Conservation (phyloP, 1,140 invertebrate genomes). For the Choristoneura fumiferana region DNA sequence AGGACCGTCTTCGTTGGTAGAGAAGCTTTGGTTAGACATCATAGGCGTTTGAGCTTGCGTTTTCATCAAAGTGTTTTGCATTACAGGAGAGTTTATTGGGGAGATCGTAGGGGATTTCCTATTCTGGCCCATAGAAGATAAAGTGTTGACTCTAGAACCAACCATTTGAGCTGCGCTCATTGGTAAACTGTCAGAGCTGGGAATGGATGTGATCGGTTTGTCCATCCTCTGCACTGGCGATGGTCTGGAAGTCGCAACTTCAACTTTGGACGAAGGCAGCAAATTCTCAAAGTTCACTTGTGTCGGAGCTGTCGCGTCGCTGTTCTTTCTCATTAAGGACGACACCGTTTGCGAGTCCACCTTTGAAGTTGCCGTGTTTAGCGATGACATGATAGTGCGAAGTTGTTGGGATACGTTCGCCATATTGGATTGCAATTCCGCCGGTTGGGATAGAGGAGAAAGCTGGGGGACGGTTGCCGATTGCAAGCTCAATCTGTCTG, state of each 20-base stretch:
- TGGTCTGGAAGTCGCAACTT: constrained; percentile 59
- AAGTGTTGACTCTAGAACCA: constrained; percentile 61
- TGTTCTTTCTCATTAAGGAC: constrained; percentile 60
- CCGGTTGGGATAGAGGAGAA: constrained; percentile 84
- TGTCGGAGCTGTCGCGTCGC: constrained; percentile 66
- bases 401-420: constrained; percentile 84
- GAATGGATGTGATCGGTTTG: constrained; percentile 46
- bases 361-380: constrained; percentile 73
- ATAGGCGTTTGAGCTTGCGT: constrained; percentile 63
- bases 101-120: constrained; percentile 65
- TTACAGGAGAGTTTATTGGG: constrained; percentile 65
- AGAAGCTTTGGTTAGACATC: constrained; percentile 51
- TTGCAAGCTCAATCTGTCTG: constrained; percentile 57
- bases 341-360: constrained; percentile 56
- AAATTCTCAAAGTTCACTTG: constrained; percentile 77
- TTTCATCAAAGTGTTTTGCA: constrained; percentile 61
- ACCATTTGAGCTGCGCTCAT: constrained; percentile 62
- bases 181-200: constrained; percentile 49
- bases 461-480: constrained; percentile 81
- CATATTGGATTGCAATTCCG: constrained; percentile 84
- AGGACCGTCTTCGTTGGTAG: constrained; percentile 48
- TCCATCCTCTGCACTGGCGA: constrained; percentile 66
- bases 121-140: constrained; percentile 61
- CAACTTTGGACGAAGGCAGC: constrained; percentile 75
- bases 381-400: constrained; percentile 81